Conservation (phyloP, 2,888 invertebrate genomes). For the Drosophila helvetica region DNA sequence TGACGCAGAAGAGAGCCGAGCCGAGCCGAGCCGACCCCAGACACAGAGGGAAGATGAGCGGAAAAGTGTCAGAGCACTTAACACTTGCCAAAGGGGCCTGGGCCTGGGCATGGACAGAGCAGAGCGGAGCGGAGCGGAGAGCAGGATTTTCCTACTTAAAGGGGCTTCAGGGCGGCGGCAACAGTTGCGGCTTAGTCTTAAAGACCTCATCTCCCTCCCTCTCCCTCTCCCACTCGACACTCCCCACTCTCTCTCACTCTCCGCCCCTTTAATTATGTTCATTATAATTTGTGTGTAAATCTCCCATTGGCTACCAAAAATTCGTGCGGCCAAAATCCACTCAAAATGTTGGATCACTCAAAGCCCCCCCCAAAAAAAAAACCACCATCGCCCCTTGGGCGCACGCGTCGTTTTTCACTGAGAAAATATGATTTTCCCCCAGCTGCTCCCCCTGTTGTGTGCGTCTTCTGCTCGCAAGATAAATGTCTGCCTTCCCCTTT, state of each 20-base stretch:
- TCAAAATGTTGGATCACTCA: slow-evolving; percentile 21
- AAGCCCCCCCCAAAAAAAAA: background rate
- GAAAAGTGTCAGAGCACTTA: slow-evolving; percentile 72
- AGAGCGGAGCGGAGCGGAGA: background rate
- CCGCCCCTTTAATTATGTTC: slow-evolving; percentile 14
- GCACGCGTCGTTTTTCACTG: slow-evolving; percentile 63
- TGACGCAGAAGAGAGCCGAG: slow-evolving; percentile 20
- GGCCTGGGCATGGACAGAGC: slow-evolving; percentile 6
- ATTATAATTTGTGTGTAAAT: slow-evolving; percentile 26
- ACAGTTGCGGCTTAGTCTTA: slow-evolving; percentile 51
- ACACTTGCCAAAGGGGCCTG: slow-evolving; percentile 57
- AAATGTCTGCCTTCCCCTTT: slow-evolving; percentile 51
- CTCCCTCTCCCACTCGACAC: too few species aligned
- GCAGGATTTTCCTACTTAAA: slow-evolving; percentile 55
- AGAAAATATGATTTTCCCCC: background rate
- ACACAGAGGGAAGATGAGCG: slow-evolving; percentile 29
- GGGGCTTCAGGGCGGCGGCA: slow-evolving; percentile 60
- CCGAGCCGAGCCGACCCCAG: background rate
- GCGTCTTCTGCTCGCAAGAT: slow-evolving; percentile 25
- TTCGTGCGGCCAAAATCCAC: slow-evolving; percentile 21
- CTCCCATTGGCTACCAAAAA: slow-evolving; percentile 36
- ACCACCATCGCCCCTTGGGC: slow-evolving; percentile 6
- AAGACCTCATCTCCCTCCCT: background rate
- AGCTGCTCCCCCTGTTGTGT: slow-evolving; percentile 25
- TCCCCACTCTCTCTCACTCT: background rate